Evolutionary conservation across 2,888 invertebrate genomes (phyloP).

Genomic region (Rhingia rostrata): DNA sequence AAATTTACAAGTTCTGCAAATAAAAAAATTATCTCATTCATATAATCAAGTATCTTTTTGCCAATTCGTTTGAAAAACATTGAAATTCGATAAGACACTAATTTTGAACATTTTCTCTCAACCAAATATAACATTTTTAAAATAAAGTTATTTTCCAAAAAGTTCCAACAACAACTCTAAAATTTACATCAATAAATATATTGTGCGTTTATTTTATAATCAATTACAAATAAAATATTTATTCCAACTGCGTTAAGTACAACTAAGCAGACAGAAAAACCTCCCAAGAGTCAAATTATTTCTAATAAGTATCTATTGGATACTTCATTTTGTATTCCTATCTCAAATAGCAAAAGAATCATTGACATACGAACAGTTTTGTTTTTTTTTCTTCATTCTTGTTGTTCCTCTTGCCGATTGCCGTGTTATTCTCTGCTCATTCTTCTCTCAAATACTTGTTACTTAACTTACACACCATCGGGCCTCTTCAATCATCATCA

Average conservation of each 20-base stretch:
- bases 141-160: slow-evolving; percentile 31
- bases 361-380: slow-evolving; percentile 47
- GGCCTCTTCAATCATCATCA: slow-evolving; percentile 42
- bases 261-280: slow-evolving; percentile 48
- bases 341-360: slow-evolving; percentile 62
- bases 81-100: slow-evolving; percentile 40
- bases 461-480: slow-evolving; percentile 46
- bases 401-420: background rate
- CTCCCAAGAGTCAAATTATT: slow-evolving; percentile 34
- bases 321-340: slow-evolving; percentile 51
- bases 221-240: slow-evolving; percentile 8
- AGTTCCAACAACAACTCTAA: slow-evolving; percentile 4
- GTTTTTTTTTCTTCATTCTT: slow-evolving; percentile 1
- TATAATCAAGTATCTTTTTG: slow-evolving; percentile 25
- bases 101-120: slow-evolving; percentile 19
- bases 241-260: slow-evolving; percentile 53
- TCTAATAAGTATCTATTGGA: slow-evolving; percentile 41
- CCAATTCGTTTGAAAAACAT: slow-evolving; percentile 37
- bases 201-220: slow-evolving; percentile 18
- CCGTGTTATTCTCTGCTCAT: slow-evolving; percentile 42
- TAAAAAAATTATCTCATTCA: slow-evolving; percentile 31
- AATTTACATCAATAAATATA: slow-evolving; percentile 24
- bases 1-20: slow-evolving; percentile 34
- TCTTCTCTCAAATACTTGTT: slow-evolving; percentile 46
- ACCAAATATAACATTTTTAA: background rate